phyloP scores from a whole-genome alignment of 2,888 invertebrate species.

The Diaphora mendica region DNA sequence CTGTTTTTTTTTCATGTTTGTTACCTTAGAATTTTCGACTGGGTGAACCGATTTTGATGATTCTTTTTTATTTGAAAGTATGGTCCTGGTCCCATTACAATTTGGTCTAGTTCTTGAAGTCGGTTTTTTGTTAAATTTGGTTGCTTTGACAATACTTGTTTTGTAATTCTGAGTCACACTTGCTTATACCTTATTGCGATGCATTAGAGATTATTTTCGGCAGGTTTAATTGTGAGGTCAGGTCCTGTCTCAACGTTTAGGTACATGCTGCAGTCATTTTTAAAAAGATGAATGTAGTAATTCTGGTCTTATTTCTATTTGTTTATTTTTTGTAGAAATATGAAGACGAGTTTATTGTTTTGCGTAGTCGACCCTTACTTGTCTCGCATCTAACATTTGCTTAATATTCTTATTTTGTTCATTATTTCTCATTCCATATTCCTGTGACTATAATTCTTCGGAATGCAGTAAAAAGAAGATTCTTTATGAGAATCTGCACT shows the following conservation, averaged over 20 bases:
- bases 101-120: too few relatives aligned
- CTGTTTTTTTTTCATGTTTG: too few relatives aligned
- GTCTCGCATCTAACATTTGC: background rate
- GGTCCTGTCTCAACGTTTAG: conserved; percentile 26
- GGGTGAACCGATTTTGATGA: too few relatives aligned
- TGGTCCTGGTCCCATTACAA: too few relatives aligned
- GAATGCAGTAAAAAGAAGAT: background rate
- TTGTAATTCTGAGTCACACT: conserved; percentile 27
- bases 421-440: too few relatives aligned
- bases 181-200: conserved; percentile 25
- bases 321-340: background rate
- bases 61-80: too few relatives aligned
- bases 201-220: conserved; percentile 30
- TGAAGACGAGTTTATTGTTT: background rate
- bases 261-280: conserved; percentile 22
- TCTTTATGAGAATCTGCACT: too few relatives aligned
- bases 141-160: conserved; percentile 43
- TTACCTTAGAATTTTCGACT: too few relatives aligned
- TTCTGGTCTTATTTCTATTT: background rate
- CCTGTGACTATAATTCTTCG: too few relatives aligned
- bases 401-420: background rate
- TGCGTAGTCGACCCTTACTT: background rate
- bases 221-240: conserved; percentile 27
- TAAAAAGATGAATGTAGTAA: background rate
- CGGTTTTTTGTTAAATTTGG: conserved; percentile 12